A percentile compares a stretch with the other conserved stretches of the same genome.
Conservation (phyloP, 2,888 invertebrate species). For the Erebia epiphron region DNA sequence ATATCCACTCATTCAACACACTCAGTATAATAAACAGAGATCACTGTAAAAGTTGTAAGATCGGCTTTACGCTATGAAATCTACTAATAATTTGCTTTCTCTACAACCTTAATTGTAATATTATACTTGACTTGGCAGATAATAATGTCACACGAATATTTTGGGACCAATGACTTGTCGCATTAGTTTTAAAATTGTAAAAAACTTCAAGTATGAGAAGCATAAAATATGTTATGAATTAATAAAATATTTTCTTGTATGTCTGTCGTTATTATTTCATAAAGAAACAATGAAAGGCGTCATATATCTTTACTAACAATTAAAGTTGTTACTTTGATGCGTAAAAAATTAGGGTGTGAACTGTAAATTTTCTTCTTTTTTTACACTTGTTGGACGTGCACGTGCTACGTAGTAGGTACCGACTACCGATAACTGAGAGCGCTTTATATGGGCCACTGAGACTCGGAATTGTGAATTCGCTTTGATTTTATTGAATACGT, state of each 20-base stretch:
- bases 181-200: slow-evolving; percentile 36
- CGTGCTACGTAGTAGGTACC: background rate
- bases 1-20: background rate
- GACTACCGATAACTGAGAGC: too few species aligned
- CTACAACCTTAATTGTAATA: background rate
- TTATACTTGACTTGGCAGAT: background rate
- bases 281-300: too few species aligned
- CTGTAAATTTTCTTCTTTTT: slow-evolving; percentile 8
- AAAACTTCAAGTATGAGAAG: slow-evolving; percentile 36
- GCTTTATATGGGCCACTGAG: too few species aligned
- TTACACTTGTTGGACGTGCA: background rate
- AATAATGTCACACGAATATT: slow-evolving; percentile 7
- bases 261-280: slow-evolving; percentile 18
- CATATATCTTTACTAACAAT: too few species aligned
- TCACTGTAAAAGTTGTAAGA: slow-evolving; percentile 14
- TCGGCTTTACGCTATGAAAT: background rate
- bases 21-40: slow-evolving; percentile 13
- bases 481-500: too few species aligned
- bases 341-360: slow-evolving; percentile 8
- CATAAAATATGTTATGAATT: slow-evolving; percentile 29
- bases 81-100: background rate
- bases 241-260: slow-evolving; percentile 33
- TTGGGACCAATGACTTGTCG: slow-evolving; percentile 28
- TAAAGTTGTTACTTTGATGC: slow-evolving; percentile 4
- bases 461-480: too few species aligned